These are phyloP conservation scores for Aselliscus stoliczkanus DNA, from an alignment of 2,797 vertebrate species.

Conservation along the genomic window DNA sequence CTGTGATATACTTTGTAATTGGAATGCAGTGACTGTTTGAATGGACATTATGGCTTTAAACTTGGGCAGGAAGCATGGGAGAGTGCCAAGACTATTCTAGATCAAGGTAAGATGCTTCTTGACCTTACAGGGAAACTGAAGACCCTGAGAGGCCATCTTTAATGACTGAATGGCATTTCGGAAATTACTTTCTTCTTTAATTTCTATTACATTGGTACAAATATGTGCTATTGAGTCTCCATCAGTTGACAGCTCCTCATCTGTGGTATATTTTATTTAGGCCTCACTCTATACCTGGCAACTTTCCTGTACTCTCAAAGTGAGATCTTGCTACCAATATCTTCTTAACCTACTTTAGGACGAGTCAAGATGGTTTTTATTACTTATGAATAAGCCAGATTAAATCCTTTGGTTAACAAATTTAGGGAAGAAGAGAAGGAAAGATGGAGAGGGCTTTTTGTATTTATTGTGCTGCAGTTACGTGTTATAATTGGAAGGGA, in stretches of 20 bases:
- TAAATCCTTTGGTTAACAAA: background rate
- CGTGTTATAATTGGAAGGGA: background rate
- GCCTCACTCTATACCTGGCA: background rate
- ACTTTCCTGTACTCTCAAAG: background rate
- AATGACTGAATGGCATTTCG: background rate
- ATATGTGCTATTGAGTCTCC: background rate
- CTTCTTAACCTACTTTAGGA: background rate
- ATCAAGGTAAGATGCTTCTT: background rate
- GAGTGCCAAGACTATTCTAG: background rate
- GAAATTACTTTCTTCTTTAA: background rate
- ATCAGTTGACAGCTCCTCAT: background rate
- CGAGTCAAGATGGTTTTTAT: background rate
- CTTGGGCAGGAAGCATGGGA: background rate
- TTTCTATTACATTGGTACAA: background rate
- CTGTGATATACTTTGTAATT: constrained; percentile 45
- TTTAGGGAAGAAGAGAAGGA: background rate
- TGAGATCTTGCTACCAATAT: background rate
- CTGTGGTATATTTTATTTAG: background rate
- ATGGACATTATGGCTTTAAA: constrained; percentile 48
- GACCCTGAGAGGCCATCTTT: background rate
- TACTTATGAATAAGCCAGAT: background rate
- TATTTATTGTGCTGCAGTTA: background rate
- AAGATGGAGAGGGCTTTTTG: background rate
- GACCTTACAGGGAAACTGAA: background rate
- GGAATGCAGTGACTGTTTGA: constrained; percentile 47